A percentile compares a stretch with the other conserved stretches of the same genome.
phyloP scores from a whole-genome alignment of 2,888 invertebrate species.

The Orgyia antiqua region DNA sequence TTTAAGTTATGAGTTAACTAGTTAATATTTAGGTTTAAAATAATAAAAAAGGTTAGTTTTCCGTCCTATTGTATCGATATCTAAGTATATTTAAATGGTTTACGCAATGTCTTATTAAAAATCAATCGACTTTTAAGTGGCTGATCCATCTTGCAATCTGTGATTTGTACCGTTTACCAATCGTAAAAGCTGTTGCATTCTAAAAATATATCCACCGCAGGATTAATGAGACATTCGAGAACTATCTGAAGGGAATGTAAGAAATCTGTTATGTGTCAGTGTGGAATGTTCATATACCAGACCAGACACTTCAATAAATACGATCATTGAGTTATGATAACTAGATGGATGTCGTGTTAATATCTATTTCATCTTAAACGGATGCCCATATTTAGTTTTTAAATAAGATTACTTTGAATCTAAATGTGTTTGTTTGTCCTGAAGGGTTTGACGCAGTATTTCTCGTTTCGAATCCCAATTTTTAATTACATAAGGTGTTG shows the following conservation, averaged over 20 bases:
- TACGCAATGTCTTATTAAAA: conserved; percentile 31
- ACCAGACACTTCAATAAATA: conserved; percentile 24
- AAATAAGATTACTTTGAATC: no score
- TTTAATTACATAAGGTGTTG: no score
- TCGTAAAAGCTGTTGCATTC: conserved; percentile 26
- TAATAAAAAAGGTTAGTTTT: no score
- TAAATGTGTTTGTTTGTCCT: no score
- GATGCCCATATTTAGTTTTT: no score
- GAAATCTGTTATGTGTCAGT: conserved; percentile 29
- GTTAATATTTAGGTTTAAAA: no score
- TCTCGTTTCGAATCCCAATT: no score
- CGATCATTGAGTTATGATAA: conserved; percentile 14
- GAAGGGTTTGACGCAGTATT: no score
- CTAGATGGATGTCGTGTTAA: conserved; percentile 13
- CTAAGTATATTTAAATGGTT: conserved; percentile 3
- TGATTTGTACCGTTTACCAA: conserved; percentile 22
- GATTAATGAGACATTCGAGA: conserved; percentile 26
- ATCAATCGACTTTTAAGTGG: conserved; percentile 30
- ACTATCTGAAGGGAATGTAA: conserved; percentile 21
- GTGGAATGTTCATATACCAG: conserved; percentile 23
- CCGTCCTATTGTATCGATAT: no score
- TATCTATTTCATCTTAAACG: no score
- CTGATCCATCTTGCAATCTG: conserved; percentile 24
- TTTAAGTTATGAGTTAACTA: no score
- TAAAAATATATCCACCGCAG: conserved; percentile 31